Percentiles rank a stretch among this genome's conserved stretches.
These are phyloP conservation scores for Temnothorax nylanderi DNA, from an alignment of 1,140 invertebrate species.

Conservation along the genomic window DNA sequence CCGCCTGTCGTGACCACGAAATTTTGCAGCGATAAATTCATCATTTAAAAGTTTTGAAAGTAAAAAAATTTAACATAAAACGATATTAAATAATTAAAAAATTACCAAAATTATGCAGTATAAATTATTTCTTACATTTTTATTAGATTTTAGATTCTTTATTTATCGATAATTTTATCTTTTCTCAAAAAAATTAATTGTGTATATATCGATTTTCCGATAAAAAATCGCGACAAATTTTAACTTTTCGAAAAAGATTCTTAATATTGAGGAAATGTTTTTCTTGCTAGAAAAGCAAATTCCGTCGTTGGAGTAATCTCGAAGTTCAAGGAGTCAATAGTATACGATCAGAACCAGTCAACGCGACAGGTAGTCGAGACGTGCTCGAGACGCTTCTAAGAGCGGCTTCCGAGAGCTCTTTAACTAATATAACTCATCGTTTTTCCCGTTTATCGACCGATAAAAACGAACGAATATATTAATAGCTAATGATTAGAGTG, in stretches of 20 bases:
- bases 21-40: neutral
- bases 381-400: constrained; percentile 39
- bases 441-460: constrained; percentile 12
- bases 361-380: constrained; percentile 58
- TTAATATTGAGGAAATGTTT: neutral
- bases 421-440: constrained; percentile 20
- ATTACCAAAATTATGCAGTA: neutral
- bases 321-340: constrained; percentile 55
- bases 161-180: neutral
- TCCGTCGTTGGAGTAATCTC: constrained; percentile 11
- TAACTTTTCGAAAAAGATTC: neutral
- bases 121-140: neutral
- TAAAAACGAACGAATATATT: constrained; percentile 34
- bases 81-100: neutral
- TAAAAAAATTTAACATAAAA: neutral
- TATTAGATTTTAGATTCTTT: neutral
- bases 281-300: neutral
- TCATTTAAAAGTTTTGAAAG: neutral
- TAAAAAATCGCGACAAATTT: neutral
- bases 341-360: constrained; percentile 63
- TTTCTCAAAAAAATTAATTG: neutral
- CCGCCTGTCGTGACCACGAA: no score
- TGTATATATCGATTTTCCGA: neutral
- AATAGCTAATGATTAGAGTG: constrained; percentile 29
- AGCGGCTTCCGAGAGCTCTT: constrained; percentile 43